phyloP scores from a whole-genome alignment of 2,797 vertebrate species.

The Steatocranus sp. region DNA sequence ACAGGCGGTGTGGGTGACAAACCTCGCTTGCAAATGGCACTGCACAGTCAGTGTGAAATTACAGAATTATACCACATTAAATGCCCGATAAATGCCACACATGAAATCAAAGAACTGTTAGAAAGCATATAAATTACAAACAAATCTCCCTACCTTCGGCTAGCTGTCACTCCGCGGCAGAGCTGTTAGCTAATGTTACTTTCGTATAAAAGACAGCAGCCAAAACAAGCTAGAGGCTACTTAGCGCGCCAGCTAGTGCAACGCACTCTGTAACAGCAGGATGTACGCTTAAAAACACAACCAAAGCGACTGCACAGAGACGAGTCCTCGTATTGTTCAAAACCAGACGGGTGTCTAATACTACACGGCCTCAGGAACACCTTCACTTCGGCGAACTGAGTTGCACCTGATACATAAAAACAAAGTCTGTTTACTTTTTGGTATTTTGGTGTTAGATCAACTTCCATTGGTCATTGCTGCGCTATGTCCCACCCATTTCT shows the following conservation, averaged over 20 bases:
- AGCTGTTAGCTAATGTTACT: not conserved
- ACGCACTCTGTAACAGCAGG: not conserved
- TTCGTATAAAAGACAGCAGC: not conserved
- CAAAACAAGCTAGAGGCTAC: not conserved
- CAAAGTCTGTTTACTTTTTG: slow-evolving; percentile 57
- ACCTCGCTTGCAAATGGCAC: not conserved
- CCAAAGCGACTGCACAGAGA: no score
- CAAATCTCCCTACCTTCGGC: not conserved
- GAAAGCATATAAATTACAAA: not conserved
- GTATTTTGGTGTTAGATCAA: not conserved
- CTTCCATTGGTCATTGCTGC: slow-evolving; percentile 22
- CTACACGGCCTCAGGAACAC: not conserved
- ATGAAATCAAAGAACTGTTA: rapidly evolving
- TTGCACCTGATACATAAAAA: slow-evolving; percentile 42
- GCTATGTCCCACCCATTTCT: not conserved
- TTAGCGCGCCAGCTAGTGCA: slow-evolving; percentile 5
- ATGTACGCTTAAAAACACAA: not conserved
- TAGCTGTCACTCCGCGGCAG: not conserved
- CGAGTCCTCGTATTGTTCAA: not conserved
- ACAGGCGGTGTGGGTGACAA: not conserved
- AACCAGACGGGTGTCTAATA: not conserved
- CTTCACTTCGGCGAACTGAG: not conserved
- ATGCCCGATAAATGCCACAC: not conserved
- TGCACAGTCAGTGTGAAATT: not conserved
- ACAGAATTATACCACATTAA: not conserved